Evolutionary conservation across 2,797 vertebrate genomes (phyloP), one percentile per base, ranked within the genome.

Genomic region (Helicolenus hilgendorfi): DNA sequence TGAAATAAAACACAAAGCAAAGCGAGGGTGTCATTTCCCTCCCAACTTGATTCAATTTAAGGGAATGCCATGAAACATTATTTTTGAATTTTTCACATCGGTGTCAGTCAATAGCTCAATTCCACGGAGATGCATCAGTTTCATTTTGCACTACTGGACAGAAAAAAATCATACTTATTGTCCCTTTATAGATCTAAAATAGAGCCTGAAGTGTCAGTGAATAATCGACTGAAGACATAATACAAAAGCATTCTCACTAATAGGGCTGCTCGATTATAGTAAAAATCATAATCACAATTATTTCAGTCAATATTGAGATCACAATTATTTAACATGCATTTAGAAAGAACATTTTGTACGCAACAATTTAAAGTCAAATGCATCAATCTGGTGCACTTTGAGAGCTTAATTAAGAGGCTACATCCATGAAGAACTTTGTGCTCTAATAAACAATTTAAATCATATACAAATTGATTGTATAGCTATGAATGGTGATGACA

Each of bases 211-310:
- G 10, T 55, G 49, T 24, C 9, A 6, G 26, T 2, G 2, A 26
- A 35, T 9, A 4, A 58, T 36, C 15, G 3, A 20, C 24, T 7
- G 65, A 41, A 27, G 20, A 70, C 65, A 36, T 24, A 41, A 60
- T 15, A 60, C 58, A 60, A 9, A 60, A 8, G 1, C 20, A 63
- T 64, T 5, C 27, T n/a, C 38, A 41, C 38, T 41, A 41, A 41
- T 2, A 6, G 0, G 13, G 2, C 13, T 41, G 38, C 38, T 41
- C 38, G 0, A 41, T 41, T 41, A 41, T 41, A 0, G 5, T 41
- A 41, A 36, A 36, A 41, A 41, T 41, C 38, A 41, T 41, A 41
- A 41, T 41, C 2, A 15, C 38, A 2, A 41, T 41, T 41, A 41
- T 41, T 41, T 41, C 0, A 41, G 35, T 15, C 38, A 14, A 41